These are phyloP conservation scores for Mnemiopsis leidyi DNA, from an alignment of 37 sponge, comb jelly and placozoan species.

Conservation along the genomic window DNA sequence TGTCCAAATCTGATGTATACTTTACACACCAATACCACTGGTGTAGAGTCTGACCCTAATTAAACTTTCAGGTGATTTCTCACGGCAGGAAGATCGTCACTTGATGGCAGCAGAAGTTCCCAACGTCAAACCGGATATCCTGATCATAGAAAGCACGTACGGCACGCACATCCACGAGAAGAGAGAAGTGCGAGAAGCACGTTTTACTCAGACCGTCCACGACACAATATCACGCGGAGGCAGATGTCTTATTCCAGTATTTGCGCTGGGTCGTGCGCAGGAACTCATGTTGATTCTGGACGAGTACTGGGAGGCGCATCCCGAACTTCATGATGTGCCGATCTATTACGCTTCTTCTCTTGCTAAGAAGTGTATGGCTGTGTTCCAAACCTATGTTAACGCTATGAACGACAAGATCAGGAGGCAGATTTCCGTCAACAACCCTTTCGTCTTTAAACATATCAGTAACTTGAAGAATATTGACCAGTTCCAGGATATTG, in stretches of 20 bases:
- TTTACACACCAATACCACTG: too few relatives aligned
- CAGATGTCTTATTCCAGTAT: slow-evolving; percentile 95
- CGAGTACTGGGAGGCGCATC: slow-evolving; percentile 96
- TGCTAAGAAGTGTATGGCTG: slow-evolving; percentile 99
- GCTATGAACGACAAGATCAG: slow-evolving; percentile 96
- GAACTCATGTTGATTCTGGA: slow-evolving; percentile 95
- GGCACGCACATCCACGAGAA: slow-evolving; percentile 92
- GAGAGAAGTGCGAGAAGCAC: slow-evolving; percentile 82
- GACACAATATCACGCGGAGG: slow-evolving; percentile 95
- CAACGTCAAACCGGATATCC: slow-evolving; percentile 78
- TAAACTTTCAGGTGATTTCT: slow-evolving; percentile 97
- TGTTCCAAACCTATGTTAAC: slow-evolving; percentile 95
- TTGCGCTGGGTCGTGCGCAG: slow-evolving; percentile 98
- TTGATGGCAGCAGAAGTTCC: slow-evolving; percentile 98
- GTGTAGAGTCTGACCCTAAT: too few relatives aligned
- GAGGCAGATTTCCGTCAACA: slow-evolving; percentile 83
- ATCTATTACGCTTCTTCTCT: slow-evolving; percentile 98
- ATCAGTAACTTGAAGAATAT: slow-evolving; percentile 93
- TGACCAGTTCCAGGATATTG: slow-evolving; percentile 93
- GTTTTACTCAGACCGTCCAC: slow-evolving; percentile 90
- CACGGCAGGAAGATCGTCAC: slow-evolving; percentile 93
- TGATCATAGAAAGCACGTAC: slow-evolving; percentile 88
- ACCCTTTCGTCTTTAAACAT: slow-evolving; percentile 97
- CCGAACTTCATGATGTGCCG: slow-evolving; percentile 97
- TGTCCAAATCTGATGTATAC: too few relatives aligned